Conservation (phyloP, 2,113 vertebrate genomes). For the Pterocles orientalis region DNA sequence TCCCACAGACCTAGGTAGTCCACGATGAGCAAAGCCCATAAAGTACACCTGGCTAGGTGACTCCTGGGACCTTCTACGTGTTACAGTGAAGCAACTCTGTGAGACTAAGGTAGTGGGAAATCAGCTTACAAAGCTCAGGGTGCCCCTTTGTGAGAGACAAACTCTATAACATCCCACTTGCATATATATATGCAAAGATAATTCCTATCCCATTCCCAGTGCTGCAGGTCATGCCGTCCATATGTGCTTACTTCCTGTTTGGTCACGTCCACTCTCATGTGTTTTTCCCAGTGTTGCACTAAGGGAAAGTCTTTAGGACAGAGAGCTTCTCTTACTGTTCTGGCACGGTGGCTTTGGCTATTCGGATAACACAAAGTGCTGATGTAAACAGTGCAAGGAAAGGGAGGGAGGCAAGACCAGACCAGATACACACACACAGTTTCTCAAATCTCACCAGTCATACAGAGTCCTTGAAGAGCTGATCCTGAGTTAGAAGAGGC, state of each 20-base stretch:
- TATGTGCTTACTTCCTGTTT: neutral
- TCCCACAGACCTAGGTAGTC: neutral
- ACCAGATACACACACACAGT: neutral
- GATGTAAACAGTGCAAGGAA: neutral
- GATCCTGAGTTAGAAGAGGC: neutral
- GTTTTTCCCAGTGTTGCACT: neutral
- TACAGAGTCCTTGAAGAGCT: neutral
- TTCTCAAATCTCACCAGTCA: neutral
- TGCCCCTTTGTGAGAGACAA: too few relatives aligned
- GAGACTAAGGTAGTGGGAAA: neutral
- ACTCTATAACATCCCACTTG: neutral
- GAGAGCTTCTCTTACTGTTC: neutral
- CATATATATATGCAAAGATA: neutral
- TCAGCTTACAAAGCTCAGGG: neutral
- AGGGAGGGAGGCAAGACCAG: neutral
- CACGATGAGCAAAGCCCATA: neutral
- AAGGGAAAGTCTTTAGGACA: neutral
- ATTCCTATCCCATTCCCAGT: neutral
- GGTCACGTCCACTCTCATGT: neutral
- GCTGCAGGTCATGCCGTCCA: accelerated
- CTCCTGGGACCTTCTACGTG: neutral
- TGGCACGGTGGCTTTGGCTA: neutral
- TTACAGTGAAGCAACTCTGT: neutral
- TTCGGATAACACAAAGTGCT: neutral
- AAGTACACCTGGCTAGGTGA: neutral